Base-by-base conservation (phyloP, 2,113 vertebrate species). In the Mastomys coucha region DNA sequence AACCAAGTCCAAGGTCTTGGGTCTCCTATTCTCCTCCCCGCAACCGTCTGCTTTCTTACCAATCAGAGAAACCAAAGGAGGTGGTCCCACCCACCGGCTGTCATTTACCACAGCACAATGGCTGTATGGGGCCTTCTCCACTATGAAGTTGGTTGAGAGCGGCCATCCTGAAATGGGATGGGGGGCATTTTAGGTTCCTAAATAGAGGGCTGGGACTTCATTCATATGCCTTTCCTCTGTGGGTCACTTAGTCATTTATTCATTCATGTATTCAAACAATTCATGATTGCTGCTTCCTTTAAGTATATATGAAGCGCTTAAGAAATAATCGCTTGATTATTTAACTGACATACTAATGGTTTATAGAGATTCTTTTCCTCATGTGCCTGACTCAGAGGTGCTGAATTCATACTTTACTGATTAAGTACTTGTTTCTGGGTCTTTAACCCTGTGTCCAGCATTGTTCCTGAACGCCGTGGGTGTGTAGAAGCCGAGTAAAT, bases 281-380 rank as follows among this genome's bases (percentile, higher is more conserved):
- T 42, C 45, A 19, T 13, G 87, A 51, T 56, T 75, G 75, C 85
- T 72, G 19, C 13, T 70, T 88, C 60, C 67, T 69, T 60, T 45
- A 81, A 69, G 36, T 26, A 73, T 49, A 78, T 49, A 60, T 4
- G 10, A 69, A 28, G 70, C 56, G 28, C 75, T 90, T 92, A 36
- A 92, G 91, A 92, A 97, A 76, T 65, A 75, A 80, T 72, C 45
- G 12, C 67, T 78, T 91, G 76, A 67, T 89, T 73, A 56, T 73
- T 93, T 90, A 91, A 67, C 56, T 91, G 5, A 42, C 65, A 90
- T 39, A 58, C 56, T 90, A 75, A 60, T 78, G 76, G 45, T 69
- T 78, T 80, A 26, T 69, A 49, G 92, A 33, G 92, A 19, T 87
- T 19, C 81, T 91, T 93, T 88, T 77, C 42, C 65, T 93, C 24